These are phyloP conservation scores for Vandiemenella viatica DNA, from an alignment of 2,888 invertebrate species.

Conservation along the genomic window DNA sequence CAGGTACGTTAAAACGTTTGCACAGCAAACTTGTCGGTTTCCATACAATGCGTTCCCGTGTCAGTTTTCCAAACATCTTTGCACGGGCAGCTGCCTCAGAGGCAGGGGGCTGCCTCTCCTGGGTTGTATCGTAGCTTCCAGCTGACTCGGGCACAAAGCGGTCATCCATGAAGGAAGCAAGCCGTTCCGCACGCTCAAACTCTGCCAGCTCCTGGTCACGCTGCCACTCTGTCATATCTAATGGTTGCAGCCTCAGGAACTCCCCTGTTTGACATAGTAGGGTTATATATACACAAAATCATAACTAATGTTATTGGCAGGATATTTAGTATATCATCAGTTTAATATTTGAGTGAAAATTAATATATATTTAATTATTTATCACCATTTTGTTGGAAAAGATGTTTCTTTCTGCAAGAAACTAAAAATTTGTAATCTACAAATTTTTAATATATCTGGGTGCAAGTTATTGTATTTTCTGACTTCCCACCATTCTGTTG, in stretches of 20 bases:
- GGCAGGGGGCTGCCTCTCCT: conserved; percentile 19
- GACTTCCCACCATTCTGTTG: too few species aligned
- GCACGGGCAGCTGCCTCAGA: conserved; percentile 53
- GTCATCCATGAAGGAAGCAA: conserved; percentile 36
- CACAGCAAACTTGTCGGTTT: conserved; percentile 69
- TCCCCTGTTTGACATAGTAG: conserved; percentile 22
- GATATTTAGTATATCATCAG: too few species aligned
- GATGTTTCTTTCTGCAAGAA: too few species aligned
- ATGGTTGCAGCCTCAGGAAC: conserved; percentile 25
- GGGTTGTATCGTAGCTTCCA: conserved; percentile 28
- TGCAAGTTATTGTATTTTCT: too few species aligned
- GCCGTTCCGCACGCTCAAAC: conserved; percentile 58
- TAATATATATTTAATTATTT: too few species aligned
- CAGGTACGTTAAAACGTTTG: conserved; percentile 85
- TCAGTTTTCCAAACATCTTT: conserved; percentile 65
- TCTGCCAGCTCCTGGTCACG: conserved; percentile 60
- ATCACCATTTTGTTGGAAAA: too few species aligned
- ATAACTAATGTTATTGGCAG: too few species aligned
- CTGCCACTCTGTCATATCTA: conserved; percentile 63
- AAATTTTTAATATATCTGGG: too few species aligned
- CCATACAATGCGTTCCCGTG: conserved; percentile 56
- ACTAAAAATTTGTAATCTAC: too few species aligned
- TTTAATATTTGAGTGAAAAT: too few species aligned
- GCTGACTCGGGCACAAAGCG: conserved; percentile 46
- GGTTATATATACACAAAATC: too few species aligned